A percentile compares a stretch with the other conserved stretches of the same genome.
These are phyloP conservation scores for Stichodactyla helianthus DNA, from an alignment of 64 coral and sea anemone species.

Conservation along the genomic window DNA sequence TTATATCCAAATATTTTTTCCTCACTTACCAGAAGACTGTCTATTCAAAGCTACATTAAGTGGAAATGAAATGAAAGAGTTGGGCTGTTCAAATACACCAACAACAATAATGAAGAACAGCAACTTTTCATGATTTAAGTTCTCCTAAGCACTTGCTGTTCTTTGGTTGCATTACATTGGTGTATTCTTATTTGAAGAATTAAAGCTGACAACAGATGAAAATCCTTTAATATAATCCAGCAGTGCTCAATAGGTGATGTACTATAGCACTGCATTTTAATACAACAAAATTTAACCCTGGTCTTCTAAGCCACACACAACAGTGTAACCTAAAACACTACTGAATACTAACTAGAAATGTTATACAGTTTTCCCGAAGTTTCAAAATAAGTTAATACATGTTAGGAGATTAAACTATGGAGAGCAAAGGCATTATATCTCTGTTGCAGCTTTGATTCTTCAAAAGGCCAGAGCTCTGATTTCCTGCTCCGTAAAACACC, in stretches of 20 bases:
- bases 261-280: not conserved
- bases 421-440: not conserved
- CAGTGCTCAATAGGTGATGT: not conserved
- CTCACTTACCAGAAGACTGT: not conserved
- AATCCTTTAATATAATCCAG: not conserved
- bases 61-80: not conserved
- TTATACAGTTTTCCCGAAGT: too few species aligned
- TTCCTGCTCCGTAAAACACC: constrained; percentile 17
- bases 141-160: not conserved
- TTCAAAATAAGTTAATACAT: not conserved
- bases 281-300: not conserved
- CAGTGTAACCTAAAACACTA: not conserved
- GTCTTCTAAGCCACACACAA: not conserved
- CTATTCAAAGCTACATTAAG: not conserved
- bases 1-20: not conserved
- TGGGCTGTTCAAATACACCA: constrained; percentile 2
- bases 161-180: not conserved
- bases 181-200: constrained; percentile 1
- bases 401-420: not conserved
- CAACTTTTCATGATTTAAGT: not conserved
- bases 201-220: constrained; percentile 4
- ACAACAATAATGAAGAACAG: not conserved
- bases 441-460: constrained; percentile 19
- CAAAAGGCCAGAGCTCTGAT: constrained; percentile 26
- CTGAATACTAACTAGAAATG: too few species aligned